Evolutionary conservation across 2,888 invertebrate species (phyloP).

Genomic region (Drosophila yooni): DNA sequence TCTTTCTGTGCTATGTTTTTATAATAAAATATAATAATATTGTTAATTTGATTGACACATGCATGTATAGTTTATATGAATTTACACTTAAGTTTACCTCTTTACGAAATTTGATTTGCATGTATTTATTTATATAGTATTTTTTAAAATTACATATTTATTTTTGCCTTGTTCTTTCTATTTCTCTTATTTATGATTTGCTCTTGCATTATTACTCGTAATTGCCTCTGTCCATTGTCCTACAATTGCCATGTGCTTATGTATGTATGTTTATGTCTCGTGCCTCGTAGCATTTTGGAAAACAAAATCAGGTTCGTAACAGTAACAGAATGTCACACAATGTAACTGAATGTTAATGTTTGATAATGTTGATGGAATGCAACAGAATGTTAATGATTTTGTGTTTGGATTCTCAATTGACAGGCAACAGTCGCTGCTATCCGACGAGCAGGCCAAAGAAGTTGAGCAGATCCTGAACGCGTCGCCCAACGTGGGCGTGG

Average conservation of each 20-base stretch:
- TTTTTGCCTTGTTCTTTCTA: constrained; percentile 32
- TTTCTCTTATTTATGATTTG: constrained; percentile 35
- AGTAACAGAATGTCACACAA: constrained; percentile 2
- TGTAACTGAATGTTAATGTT: constrained; percentile 13
- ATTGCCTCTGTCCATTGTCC: constrained; percentile 54
- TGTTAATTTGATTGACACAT: constrained; percentile 37
- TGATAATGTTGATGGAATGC: constrained; percentile 13
- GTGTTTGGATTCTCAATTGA: constrained; percentile 32
- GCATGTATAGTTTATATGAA: constrained; percentile 19
- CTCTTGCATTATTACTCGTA: constrained; percentile 45
- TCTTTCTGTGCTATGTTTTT: not conserved
- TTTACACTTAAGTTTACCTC: constrained; percentile 20
- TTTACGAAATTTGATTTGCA: constrained; percentile 11
- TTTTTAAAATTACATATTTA: constrained; percentile 8
- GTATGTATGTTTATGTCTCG: constrained; percentile 38
- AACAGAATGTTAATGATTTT: constrained; percentile 10
- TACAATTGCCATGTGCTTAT: constrained; percentile 48
- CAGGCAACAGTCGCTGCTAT: constrained; percentile 92
- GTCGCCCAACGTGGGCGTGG: constrained; percentile 80
- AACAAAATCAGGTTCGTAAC: constrained; percentile 92
- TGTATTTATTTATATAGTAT: constrained; percentile 10
- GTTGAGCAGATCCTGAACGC: constrained; percentile 92
- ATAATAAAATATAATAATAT: constrained; percentile 15
- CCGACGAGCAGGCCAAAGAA: constrained; percentile 96
- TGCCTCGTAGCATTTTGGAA: constrained; percentile 90